Evolutionary conservation across 2,888 invertebrate genomes (phyloP).

Genomic region (Phengaris alcon): DNA sequence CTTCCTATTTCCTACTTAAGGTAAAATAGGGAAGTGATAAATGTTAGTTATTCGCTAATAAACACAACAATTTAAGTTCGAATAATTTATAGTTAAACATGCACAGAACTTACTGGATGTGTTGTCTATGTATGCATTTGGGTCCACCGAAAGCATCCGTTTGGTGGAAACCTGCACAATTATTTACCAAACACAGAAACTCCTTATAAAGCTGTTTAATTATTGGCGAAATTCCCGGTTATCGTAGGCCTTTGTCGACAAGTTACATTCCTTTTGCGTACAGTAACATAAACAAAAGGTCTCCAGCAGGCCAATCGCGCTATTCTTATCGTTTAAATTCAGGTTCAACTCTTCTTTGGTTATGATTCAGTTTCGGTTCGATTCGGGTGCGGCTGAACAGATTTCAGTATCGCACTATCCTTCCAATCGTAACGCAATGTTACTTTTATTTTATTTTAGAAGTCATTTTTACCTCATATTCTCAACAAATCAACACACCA

Average conservation of each 20-base stretch:
- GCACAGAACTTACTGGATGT: not conserved
- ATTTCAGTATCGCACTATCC: too few species aligned
- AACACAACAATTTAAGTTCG: not conserved
- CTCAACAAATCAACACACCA: too few species aligned
- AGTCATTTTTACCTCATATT: too few species aligned
- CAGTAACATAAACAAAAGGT: constrained; percentile 63
- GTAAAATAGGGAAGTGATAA: not conserved
- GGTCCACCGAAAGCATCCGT: not conserved
- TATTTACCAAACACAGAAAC: constrained; percentile 18
- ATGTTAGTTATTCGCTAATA: not conserved
- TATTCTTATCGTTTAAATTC: too few species aligned
- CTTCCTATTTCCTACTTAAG: not conserved
- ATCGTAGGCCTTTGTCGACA: constrained; percentile 57
- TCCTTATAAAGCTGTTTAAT: constrained; percentile 55
- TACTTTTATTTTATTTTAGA: too few species aligned
- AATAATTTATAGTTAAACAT: not conserved
- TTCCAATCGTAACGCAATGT: too few species aligned
- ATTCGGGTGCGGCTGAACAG: too few species aligned
- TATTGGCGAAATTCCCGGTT: constrained; percentile 74
- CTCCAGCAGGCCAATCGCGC: not conserved
- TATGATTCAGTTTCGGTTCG: too few species aligned
- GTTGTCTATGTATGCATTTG: constrained; percentile 2
- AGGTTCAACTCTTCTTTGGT: too few species aligned
- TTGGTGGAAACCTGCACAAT: not conserved
- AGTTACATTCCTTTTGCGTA: constrained; percentile 67